phyloP scores from a whole-genome alignment of 2,113 vertebrate genomes.

The Panthera uncia region DNA sequence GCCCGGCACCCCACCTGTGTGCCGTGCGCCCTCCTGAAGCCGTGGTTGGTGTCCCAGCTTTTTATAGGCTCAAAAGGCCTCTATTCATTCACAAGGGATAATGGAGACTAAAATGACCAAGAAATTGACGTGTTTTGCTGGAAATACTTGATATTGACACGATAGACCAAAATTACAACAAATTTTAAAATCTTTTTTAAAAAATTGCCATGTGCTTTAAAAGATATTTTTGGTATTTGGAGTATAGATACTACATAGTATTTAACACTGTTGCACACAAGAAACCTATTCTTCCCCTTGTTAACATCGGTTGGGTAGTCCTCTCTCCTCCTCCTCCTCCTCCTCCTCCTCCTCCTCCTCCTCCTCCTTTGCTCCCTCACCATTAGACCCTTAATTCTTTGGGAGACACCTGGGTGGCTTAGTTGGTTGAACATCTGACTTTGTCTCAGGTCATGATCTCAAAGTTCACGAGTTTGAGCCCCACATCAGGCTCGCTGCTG shows the following conservation, averaged over 20 bases:
- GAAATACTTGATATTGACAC: neutral
- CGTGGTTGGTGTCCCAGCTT: neutral
- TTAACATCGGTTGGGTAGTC: neutral
- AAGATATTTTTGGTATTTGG: neutral
- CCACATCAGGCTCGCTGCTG: too few relatives aligned
- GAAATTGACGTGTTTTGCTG: neutral
- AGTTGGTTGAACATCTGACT: too few relatives aligned
- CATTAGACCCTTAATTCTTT: neutral
- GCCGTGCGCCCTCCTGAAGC: neutral
- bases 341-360: neutral
- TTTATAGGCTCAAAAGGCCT: neutral
- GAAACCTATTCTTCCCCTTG: neutral
- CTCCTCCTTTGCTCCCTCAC: neutral
- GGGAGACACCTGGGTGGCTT: too few relatives aligned
- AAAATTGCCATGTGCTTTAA: neutral
- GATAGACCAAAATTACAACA: neutral
- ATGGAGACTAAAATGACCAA: neutral
- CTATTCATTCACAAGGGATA: slow-evolving; percentile 1
- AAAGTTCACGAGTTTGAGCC: too few relatives aligned
- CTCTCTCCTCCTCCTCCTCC: neutral
- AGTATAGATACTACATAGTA: neutral
- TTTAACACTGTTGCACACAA: neutral
- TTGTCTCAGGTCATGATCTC: too few relatives aligned
- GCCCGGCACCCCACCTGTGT: slow-evolving; percentile 5
- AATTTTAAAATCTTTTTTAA: neutral